These are phyloP conservation scores for Gymnorhina tibicen DNA, from an alignment of 2,113 vertebrate species.

Conservation along the genomic window DNA sequence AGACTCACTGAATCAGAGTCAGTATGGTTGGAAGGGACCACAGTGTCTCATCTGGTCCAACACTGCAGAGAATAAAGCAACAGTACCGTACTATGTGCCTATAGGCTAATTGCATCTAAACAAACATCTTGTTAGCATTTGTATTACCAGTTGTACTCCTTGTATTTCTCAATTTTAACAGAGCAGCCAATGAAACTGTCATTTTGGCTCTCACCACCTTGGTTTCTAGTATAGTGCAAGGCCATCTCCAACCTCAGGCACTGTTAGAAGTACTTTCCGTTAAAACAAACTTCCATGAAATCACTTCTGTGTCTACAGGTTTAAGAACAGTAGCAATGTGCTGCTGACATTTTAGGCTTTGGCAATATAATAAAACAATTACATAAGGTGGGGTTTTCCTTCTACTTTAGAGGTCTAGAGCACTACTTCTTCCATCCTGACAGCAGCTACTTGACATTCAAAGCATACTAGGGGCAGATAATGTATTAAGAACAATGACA, in stretches of 20 bases:
- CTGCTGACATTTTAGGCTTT: not conserved
- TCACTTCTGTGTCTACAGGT: not conserved
- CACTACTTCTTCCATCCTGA: constrained; percentile 31
- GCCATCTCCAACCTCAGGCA: not conserved
- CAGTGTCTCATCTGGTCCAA: not conserved
- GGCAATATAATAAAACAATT: constrained; percentile 13
- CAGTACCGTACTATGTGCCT: not conserved
- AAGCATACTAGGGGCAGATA: not conserved
- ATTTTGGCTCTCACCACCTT: not conserved
- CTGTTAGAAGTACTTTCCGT: not conserved
- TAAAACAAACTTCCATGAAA: not conserved
- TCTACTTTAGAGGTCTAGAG: not conserved
- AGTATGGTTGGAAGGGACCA: rapidly evolving
- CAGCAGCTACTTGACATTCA: constrained; percentile 1
- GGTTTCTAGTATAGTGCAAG: not conserved
- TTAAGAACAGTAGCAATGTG: not conserved
- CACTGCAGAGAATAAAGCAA: not conserved
- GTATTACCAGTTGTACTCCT: not conserved
- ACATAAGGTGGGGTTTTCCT: constrained; percentile 20
- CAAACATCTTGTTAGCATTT: not conserved
- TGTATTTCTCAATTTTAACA: not conserved
- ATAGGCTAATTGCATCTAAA: not conserved
- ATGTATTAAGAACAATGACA: not conserved
- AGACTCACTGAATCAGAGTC: not conserved
- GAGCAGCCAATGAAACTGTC: not conserved